Percentiles rank a stretch among this genome's conserved stretches.
Evolutionary conservation across 2,888 invertebrate genomes (phyloP).

Genomic region (Ryuthela nishihirai): DNA sequence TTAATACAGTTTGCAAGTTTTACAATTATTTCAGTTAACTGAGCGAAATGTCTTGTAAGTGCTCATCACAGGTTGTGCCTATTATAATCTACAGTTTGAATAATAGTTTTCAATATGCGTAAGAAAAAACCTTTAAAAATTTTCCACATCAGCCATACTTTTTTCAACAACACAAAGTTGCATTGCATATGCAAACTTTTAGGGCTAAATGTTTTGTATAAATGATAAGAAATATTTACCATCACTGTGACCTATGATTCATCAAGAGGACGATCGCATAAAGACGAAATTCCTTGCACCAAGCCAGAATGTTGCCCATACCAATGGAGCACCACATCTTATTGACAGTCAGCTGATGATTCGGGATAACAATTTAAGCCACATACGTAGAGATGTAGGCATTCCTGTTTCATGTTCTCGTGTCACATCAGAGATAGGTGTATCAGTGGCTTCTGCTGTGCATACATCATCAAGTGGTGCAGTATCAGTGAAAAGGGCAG

Average conservation of each 20-base stretch:
- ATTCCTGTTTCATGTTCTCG: conserved; percentile 32
- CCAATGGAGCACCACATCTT: conserved; percentile 3
- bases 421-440: conserved; percentile 31
- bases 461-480: conserved; percentile 2
- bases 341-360: conserved; percentile 18
- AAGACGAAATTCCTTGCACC: conserved; percentile 18
- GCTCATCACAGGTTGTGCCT: too few species aligned
- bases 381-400: conserved; percentile 34
- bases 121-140: conserved; percentile 30
- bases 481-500: conserved; percentile 24
- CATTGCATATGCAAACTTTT: conserved; percentile 17
- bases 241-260: conserved; percentile 20
- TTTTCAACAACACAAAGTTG: conserved; percentile 1
- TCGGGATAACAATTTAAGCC: conserved; percentile 28
- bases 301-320: conserved; percentile 17
- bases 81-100: too few species aligned
- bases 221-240: neutral
- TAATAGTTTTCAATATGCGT: conserved; percentile 28
- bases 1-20: too few species aligned
- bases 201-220: conserved; percentile 12
- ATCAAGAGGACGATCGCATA: conserved; percentile 24
- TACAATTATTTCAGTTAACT: too few species aligned
- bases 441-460: conserved; percentile 25
- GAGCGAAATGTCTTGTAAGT: too few species aligned
- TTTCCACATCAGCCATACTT: conserved; percentile 24